These are phyloP conservation scores for Ostrea denselamellosa DNA, from an alignment of 1,140 invertebrate genomes.

Conservation along the genomic window DNA sequence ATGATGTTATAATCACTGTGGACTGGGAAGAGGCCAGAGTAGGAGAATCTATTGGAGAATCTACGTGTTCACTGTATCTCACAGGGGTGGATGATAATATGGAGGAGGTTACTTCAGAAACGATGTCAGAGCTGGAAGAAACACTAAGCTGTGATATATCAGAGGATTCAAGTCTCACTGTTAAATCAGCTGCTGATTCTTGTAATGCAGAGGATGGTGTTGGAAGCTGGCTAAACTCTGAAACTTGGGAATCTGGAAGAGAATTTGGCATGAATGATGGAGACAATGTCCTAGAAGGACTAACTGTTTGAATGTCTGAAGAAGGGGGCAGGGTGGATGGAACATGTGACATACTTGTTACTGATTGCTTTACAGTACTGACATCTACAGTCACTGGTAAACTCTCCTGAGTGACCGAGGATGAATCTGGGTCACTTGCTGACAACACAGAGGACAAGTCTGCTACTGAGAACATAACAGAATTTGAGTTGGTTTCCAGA, in stretches of 20 bases:
- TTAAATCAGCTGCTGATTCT: not conserved
- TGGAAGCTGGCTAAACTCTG: not conserved
- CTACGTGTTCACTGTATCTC: not conserved
- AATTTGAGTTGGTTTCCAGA: not conserved
- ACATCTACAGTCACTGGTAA: not conserved
- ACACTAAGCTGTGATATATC: not conserved
- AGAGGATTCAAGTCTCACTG: not conserved
- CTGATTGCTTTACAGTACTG: not conserved
- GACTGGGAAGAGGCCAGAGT: not conserved
- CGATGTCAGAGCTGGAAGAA: not conserved
- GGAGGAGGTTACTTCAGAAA: slow-evolving; percentile 1
- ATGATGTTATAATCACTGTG: not conserved
- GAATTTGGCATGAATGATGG: not conserved
- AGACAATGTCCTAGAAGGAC: not conserved
- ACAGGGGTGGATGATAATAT: not conserved
- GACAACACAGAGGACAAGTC: not conserved
- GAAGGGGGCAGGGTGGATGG: not conserved
- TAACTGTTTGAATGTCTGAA: not conserved
- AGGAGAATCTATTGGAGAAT: not conserved
- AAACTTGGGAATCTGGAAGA: not conserved
- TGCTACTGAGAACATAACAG: not conserved
- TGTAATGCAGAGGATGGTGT: not conserved
- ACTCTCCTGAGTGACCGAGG: not conserved
- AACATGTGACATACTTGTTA: not conserved
- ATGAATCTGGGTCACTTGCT: not conserved